Base-by-base conservation (phyloP, 2,888 invertebrate species). In the Micropterix aruncella region DNA sequence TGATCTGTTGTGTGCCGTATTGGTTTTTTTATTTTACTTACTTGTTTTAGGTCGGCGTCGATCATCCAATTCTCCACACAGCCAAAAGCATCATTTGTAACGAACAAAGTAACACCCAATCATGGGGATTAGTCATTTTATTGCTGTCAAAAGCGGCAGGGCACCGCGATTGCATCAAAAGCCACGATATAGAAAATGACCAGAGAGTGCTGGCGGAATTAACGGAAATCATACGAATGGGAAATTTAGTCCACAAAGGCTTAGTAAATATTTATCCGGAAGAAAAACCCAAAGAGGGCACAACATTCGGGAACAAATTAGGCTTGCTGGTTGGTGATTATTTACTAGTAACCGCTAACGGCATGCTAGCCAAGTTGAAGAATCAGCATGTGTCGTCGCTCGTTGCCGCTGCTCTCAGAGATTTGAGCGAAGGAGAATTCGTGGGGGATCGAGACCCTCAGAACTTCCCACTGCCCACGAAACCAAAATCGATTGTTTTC, bases 231-330 rank as follows among this genome's bases (percentile, higher is more conserved):
- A 88, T 91, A 47, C 75, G 88, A 51, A 89, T 88, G 1, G 86
- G 88, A 43, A 83, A 87, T 57, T 73, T 89, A 38, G 79, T 91
- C 9, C 92, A 92, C 60, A 73, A 79, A 61, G 83, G 71, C 2
- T 48, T 71, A 3, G 52, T 70, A n/a, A 70, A 71, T 50, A 60
- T 69, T 51, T 59, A 64, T 0, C 44, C 56, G 2, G 72, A 74
- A 52, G 63, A 74, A 36, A 63, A 75, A 51, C 58, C 67, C 12
- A 63, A 69, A 18, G 77, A 79, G 40, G 83, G 87, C 46, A 79
- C 88, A 67, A 75, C 83, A 57, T 87, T 86, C 60, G 90, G 90
- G 1, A 91, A 91, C 59, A 91, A 90, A 70, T 84, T 92, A 54
- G 88, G 90, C 1, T 74, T 91, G 9, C 69, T 92, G 1, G 84